phyloP scores from a whole-genome alignment of 2,888 invertebrate genomes.

The Caenorhabditis afra region DNA sequence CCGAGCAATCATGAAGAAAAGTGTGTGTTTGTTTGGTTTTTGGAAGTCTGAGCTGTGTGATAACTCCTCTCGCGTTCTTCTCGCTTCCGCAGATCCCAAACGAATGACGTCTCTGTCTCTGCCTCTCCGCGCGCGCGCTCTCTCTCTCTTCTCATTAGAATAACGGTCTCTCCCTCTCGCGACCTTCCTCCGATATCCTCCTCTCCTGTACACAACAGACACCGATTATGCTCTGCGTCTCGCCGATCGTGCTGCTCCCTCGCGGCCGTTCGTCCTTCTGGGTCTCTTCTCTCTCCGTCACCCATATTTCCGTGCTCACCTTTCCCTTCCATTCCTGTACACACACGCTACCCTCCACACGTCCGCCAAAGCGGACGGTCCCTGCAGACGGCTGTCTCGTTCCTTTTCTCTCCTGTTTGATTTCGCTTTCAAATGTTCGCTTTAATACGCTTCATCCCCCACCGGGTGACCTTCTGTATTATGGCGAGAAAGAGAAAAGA shows the following conservation, averaged over 20 bases:
- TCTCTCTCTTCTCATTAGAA: constrained; percentile 31
- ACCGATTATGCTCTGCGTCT: constrained; percentile 54
- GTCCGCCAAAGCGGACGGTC: constrained; percentile 29
- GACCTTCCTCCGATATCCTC: constrained; percentile 50
- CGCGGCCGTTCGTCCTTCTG: constrained; percentile 24
- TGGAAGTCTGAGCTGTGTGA: constrained; percentile 18
- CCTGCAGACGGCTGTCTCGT: constrained; percentile 28
- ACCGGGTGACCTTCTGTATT: constrained; percentile 4
- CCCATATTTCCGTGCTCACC: constrained; percentile 43
- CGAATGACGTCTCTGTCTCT: constrained; percentile 29
- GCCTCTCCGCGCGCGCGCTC: background rate
- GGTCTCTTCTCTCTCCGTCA: constrained; percentile 16
- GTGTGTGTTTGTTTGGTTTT: constrained; percentile 38
- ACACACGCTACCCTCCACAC: constrained; percentile 19
- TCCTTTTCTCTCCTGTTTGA: constrained; percentile 14
- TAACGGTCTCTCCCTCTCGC: constrained; percentile 34
- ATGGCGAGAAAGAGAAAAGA: constrained; percentile 12
- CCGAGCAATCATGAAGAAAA: constrained; percentile 7
- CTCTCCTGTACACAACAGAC: constrained; percentile 39
- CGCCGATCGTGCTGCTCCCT: constrained; percentile 25
- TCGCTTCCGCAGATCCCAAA: constrained; percentile 32
- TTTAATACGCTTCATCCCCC: constrained; percentile 9
- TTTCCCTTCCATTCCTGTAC: constrained; percentile 44
- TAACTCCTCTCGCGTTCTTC: constrained; percentile 22
- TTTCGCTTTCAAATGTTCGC: constrained; percentile 27